Percentiles rank a stretch among this genome's conserved stretches.
Evolutionary conservation across 2,113 vertebrate species (phyloP).

Genomic region (Odobenus rosmarus): DNA sequence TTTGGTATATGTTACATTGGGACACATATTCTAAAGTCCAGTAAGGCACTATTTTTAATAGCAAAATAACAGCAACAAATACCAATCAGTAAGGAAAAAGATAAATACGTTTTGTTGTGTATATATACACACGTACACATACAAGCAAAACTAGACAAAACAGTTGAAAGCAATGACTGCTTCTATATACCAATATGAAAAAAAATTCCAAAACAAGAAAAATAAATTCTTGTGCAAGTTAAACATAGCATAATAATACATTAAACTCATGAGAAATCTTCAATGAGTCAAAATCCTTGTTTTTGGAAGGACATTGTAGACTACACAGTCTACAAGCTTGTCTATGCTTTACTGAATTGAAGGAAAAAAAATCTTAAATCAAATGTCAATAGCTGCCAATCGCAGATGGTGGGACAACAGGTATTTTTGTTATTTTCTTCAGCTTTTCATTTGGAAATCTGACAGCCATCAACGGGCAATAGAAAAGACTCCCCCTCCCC

Average conservation of each 20-base stretch:
- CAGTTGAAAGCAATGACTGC: background rate
- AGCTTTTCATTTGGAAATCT: background rate
- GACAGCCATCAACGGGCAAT: background rate
- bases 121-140: fast-evolving
- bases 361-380: background rate
- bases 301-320: background rate
- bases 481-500: background rate
- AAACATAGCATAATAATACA: background rate
- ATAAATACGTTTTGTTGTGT: background rate
- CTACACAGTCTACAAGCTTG: background rate
- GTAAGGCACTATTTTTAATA: background rate
- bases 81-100: background rate
- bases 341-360: background rate
- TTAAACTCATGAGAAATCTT: background rate
- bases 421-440: background rate
- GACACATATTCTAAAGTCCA: background rate
- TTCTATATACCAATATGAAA: background rate
- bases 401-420: fast-evolving
- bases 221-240: background rate
- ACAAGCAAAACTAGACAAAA: background rate
- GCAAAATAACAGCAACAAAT: background rate
- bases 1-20: background rate
- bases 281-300: background rate
- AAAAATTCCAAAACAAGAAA: background rate
- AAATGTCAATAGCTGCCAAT: background rate